phyloP scores from a whole-genome alignment of 2,888 invertebrate species.

The Caenorhabditis auriculariae region DNA sequence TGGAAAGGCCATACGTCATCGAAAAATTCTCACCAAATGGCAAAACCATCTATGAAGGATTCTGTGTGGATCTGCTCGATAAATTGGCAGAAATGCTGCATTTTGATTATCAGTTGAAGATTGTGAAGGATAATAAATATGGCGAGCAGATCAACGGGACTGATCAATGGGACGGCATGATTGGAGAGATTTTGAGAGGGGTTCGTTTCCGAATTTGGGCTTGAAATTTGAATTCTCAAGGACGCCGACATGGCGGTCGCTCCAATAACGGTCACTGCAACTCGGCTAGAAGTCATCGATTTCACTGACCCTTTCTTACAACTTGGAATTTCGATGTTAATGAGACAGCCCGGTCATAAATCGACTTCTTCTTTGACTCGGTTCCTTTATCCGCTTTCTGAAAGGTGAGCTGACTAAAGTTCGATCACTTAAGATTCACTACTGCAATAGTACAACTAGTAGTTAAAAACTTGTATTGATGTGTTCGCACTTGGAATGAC shows the following conservation, averaged over 20 bases:
- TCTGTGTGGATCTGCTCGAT: conserved; percentile 77
- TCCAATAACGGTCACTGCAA: conserved; percentile 93
- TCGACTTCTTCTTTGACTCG: conserved; percentile 85
- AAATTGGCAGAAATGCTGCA: conserved; percentile 45
- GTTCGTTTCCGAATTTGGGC: conserved; percentile 12
- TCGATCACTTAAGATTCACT: neutral
- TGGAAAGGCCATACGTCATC: conserved; percentile 66
- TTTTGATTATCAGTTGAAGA: conserved; percentile 59
- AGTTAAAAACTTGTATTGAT: too few species aligned
- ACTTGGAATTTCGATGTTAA: conserved; percentile 68
- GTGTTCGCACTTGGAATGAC: too few species aligned
- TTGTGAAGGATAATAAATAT: conserved; percentile 62
- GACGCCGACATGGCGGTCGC: conserved; percentile 92
- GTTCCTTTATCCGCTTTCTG: conserved; percentile 86
- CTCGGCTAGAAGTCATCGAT: conserved; percentile 76
- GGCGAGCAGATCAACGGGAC: conserved; percentile 54
- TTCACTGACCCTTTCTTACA: conserved; percentile 68
- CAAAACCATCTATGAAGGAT: conserved; percentile 73
- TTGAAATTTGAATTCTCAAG: conserved; percentile 68
- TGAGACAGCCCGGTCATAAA: conserved; percentile 81
- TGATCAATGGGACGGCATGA: conserved; percentile 63
- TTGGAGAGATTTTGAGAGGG: conserved; percentile 56
- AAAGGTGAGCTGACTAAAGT: conserved; percentile 60
- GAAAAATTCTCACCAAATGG: conserved; percentile 54
- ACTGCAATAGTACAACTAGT: too few species aligned